Evolutionary conservation across 2,113 vertebrate species (phyloP).

Genomic region (Pundamilia nyererei): DNA sequence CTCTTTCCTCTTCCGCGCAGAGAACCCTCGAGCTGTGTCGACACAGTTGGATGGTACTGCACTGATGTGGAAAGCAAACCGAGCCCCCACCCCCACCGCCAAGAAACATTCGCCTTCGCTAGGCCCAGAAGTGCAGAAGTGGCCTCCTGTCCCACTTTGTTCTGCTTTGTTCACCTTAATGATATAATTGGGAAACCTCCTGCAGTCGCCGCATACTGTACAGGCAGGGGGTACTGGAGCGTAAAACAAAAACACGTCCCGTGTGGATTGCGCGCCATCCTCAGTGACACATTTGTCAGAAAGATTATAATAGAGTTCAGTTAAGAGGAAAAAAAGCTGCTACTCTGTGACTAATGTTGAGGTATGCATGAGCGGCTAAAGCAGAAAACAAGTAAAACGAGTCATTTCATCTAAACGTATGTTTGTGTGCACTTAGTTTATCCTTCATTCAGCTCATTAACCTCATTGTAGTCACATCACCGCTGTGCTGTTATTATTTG

Average conservation of each 20-base stretch:
- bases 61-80: constrained; percentile 19
- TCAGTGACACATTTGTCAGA: background rate
- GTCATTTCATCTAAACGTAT: background rate
- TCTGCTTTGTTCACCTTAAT: background rate
- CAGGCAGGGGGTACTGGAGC: background rate
- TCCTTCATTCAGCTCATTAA: background rate
- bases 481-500: background rate
- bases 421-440: background rate
- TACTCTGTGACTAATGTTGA: background rate
- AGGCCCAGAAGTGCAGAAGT: background rate
- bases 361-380: background rate
- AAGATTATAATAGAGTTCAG: background rate
- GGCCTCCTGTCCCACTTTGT: constrained; percentile 2
- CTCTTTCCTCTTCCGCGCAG: background rate
- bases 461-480: background rate
- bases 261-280: background rate
- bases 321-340: background rate
- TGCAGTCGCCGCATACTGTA: background rate
- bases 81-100: background rate
- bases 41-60: constrained; percentile 1
- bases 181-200: constrained; percentile 5
- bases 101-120: background rate
- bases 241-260: background rate
- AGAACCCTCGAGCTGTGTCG: background rate
- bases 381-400: background rate